A percentile compares a stretch with the other conserved stretches of the same genome.
phyloP scores from a whole-genome alignment of 2,888 invertebrate species.

The Acronicta alni region DNA sequence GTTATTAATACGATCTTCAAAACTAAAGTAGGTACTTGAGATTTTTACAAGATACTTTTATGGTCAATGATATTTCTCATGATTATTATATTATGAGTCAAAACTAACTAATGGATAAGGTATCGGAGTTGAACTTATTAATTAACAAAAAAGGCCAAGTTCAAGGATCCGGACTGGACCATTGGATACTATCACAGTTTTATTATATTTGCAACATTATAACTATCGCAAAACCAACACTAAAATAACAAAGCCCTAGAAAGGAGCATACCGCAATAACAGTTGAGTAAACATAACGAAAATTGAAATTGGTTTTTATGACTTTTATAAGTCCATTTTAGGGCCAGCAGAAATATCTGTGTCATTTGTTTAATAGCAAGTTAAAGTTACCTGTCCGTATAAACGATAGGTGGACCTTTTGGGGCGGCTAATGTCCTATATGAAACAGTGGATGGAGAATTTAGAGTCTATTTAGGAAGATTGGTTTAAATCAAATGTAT shows the following conservation, averaged over 20 bases:
- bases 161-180: no score
- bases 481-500: neutral
- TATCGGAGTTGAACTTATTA: no score
- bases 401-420: conserved; percentile 37
- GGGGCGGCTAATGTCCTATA: conserved; percentile 38
- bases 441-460: conserved; percentile 19
- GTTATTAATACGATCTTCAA: no score
- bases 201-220: no score
- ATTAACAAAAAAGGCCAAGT: no score
- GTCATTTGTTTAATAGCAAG: conserved; percentile 48
- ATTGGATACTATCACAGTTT: neutral
- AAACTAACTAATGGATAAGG: no score
- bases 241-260: conserved; percentile 12
- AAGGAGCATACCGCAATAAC: conserved; percentile 23
- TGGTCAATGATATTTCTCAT: no score
- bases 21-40: no score
- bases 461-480: conserved; percentile 19
- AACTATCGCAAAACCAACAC: neutral
- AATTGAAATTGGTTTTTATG: conserved; percentile 39
- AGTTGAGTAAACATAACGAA: conserved; percentile 17
- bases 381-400: conserved; percentile 43
- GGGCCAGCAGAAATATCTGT: conserved; percentile 34
- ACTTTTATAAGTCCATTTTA: conserved; percentile 33
- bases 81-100: no score
- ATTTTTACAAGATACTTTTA: no score